Conservation (phyloP, 2,888 invertebrate species). For the Pecten maximus region DNA sequence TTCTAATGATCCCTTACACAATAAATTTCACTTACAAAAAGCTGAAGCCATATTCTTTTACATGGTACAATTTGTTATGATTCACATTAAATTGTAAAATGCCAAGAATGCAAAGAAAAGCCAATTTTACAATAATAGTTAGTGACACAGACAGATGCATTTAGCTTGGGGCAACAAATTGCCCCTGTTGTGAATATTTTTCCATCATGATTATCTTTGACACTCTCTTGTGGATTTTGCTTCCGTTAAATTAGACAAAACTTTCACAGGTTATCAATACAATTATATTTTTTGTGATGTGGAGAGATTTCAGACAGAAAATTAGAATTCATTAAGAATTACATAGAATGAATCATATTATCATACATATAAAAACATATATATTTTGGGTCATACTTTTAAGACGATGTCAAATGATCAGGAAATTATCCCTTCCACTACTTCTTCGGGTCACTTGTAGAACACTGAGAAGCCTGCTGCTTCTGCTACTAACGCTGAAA, state of each 20-base stretch:
- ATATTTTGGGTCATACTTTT: not conserved
- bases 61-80: slow-evolving; percentile 21
- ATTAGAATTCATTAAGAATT: not conserved
- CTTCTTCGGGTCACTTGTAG: not conserved
- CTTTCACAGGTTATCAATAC: not conserved
- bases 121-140: not conserved
- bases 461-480: not conserved
- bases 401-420: too few species aligned
- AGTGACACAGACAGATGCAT: slow-evolving; percentile 17
- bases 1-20: not conserved
- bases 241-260: not conserved
- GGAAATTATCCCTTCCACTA: too few species aligned
- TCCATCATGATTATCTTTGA: slow-evolving; percentile 20
- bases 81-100: slow-evolving; percentile 25
- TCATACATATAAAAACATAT: not conserved
- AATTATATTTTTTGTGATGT: not conserved
- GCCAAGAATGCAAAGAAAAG: not conserved
- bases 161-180: not conserved
- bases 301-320: not conserved
- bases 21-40: slow-evolving; percentile 20
- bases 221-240: not conserved
- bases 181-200: slow-evolving; percentile 6
- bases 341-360: too few species aligned
- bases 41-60: not conserved
- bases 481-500: not conserved